Evolutionary conservation across 2,113 vertebrate species (phyloP), one percentile per base, ranked within the genome.

Genomic region (Pyrgilauda ruficollis): DNA sequence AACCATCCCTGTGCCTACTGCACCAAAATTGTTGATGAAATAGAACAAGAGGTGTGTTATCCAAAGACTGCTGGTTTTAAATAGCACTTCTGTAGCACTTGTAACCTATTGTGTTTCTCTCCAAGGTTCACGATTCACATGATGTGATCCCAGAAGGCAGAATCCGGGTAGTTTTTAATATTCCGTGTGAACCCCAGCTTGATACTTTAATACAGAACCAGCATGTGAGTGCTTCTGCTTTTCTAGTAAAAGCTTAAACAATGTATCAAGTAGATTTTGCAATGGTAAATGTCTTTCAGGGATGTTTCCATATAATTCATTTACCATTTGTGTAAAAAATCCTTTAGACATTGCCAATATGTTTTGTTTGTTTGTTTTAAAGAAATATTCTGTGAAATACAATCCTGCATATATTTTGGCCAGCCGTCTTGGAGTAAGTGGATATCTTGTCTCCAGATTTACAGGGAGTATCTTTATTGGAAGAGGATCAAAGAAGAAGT

Each of bases 381-480:
- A 99, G 99, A 99, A 99, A 98, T 99, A 99, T 97, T 98, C 98
- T 64, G 98, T 99, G 97, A 99, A 98, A 97, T 99, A 99, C 98
- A 98, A 98, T 94, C 99, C 99, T 33, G 99, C 99, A 27, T 99
- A 99, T 83, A 70, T 99, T 74, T 98, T 99, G 98, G 99, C 99
- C 50, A 99, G 98, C 92, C 99, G 98, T 72, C 99, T 99, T 61
- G 99, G 99, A 96, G 96, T 99, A 96, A 99, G 98, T 97, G 98
- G 98, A 97, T 99, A 99, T 98, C 99, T 99, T 90, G 99, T 99
- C 90, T 99, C 99, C 96, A 99, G 99, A 98, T 99, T 99, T 98
- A 99, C 99, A 69, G 99, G 99, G 93, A 99, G 99, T 97, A 99
- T 99, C 97, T 99, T 99, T 97, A 99, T 99, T 90, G 99, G 99